Conservation (phyloP, 2,797 vertebrate genomes). For the Anableps anableps region DNA sequence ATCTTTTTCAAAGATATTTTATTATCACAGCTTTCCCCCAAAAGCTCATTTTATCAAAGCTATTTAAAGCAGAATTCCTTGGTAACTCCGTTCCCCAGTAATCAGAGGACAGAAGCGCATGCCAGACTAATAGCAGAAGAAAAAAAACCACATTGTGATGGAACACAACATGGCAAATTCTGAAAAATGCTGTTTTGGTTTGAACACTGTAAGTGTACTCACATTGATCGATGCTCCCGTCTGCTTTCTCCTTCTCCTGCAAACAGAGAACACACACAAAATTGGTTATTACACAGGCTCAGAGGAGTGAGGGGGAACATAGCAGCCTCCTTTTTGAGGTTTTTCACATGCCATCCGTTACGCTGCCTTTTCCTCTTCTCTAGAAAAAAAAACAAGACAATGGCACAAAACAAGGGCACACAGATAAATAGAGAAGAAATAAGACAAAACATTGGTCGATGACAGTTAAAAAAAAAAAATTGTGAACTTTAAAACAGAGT, state of each 20-base stretch:
- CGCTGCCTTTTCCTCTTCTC: conserved; percentile 29
- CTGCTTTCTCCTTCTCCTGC: conserved; percentile 75
- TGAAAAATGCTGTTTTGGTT: conserved; percentile 71
- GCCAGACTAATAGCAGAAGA: conserved; percentile 33
- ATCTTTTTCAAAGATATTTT: conserved; percentile 24
- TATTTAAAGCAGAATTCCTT: conserved; percentile 46
- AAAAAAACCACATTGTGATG: conserved; percentile 45
- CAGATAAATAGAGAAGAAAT: conserved; percentile 10
- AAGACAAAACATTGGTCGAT: conserved; percentile 8
- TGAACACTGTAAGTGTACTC: conserved; percentile 75
- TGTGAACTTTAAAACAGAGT: conserved; percentile 21
- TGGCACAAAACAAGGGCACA: conserved; percentile 28
- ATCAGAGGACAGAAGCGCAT: conserved; percentile 39
- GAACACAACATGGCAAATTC: conserved; percentile 54
- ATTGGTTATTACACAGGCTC: conserved; percentile 69
- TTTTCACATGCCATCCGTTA: conserved; percentile 45
- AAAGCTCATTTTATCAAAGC: conserved; percentile 39
- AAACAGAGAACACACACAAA: conserved; percentile 73
- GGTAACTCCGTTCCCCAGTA: conserved; percentile 40
- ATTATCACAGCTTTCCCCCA: conserved; percentile 27
- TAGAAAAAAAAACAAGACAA: conserved; percentile 18
- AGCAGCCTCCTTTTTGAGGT: conserved; percentile 44
- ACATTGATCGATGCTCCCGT: conserved; percentile 76
- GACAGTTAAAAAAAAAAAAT: conserved; percentile 21
- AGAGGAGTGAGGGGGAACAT: conserved; percentile 50